These are phyloP conservation scores for Todiramphus saurophagus DNA, from an alignment of 2,113 vertebrate genomes.

Conservation along the genomic window DNA sequence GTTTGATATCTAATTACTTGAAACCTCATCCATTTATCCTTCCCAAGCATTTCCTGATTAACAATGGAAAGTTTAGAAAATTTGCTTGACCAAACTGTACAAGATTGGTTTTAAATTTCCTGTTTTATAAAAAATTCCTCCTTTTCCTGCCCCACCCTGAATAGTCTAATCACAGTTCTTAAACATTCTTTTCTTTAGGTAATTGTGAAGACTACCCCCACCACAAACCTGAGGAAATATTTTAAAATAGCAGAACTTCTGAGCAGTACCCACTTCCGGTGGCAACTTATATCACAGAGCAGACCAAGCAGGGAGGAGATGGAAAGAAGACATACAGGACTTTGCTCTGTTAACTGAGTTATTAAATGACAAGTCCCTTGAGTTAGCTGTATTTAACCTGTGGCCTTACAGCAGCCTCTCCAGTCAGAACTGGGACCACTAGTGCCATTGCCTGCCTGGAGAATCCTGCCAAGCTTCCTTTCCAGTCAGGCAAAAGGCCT, in stretches of 20 bases:
- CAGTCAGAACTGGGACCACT: neutral
- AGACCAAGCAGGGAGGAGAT: neutral
- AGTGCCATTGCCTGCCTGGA: neutral
- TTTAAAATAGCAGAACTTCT: neutral
- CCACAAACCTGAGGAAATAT: neutral
- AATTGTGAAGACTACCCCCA: neutral
- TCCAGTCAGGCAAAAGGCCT: neutral
- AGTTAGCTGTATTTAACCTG: neutral
- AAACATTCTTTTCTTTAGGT: neutral
- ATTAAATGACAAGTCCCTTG: neutral
- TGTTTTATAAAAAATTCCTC: neutral
- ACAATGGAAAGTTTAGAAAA: neutral
- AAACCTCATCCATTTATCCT: neutral
- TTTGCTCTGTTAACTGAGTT: neutral
- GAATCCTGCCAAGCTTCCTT: neutral
- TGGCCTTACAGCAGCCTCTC: neutral
- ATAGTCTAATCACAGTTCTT: neutral
- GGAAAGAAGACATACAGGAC: neutral
- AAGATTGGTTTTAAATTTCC: neutral
- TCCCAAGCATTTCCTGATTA: neutral
- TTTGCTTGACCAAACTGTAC: neutral
- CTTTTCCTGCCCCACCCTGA: rapidly evolving
- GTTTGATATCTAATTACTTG: neutral
- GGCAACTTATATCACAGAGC: neutral
- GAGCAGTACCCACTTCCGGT: neutral